Percentiles rank a stretch among this genome's conserved stretches.
phyloP scores from a whole-genome alignment of 2,888 invertebrate genomes.

The Molorchus minor region DNA sequence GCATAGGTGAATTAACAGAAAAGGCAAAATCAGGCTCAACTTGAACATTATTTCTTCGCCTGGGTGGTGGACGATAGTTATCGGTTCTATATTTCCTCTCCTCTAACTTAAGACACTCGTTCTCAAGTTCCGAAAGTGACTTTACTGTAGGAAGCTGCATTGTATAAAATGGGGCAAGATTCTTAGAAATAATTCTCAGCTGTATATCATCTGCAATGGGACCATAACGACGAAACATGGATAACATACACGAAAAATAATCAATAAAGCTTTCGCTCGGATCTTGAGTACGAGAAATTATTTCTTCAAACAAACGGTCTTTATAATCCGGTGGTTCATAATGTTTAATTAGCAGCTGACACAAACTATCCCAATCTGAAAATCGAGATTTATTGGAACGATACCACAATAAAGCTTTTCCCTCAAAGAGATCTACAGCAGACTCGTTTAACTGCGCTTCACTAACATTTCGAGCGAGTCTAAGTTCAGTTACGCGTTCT shows the following conservation, averaged over 20 bases:
- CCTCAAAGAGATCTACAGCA: not conserved
- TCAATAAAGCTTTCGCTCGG: not conserved
- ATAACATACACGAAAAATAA: not conserved
- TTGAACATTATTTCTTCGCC: not conserved
- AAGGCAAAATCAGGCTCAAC: slow-evolving; percentile 6
- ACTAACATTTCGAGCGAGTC: not conserved
- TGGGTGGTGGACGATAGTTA: not conserved
- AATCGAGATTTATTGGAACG: not conserved
- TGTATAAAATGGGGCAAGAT: slow-evolving; percentile 6
- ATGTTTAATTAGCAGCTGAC: not conserved
- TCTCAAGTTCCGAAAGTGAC: not conserved
- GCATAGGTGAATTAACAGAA: not conserved
- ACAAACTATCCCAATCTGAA: not conserved
- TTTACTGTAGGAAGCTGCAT: not conserved
- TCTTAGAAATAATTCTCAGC: not conserved
- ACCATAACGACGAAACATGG: not conserved
- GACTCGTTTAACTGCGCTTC: not conserved
- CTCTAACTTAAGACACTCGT: not conserved
- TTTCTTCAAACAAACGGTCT: not conserved
- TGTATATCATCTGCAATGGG: not conserved
- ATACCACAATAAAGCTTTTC: not conserved
- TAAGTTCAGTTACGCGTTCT: not conserved
- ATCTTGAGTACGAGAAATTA: not conserved
- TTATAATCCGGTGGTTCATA: not conserved
- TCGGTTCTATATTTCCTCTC: not conserved